Conservation (phyloP, 2,888 invertebrate species). For the Julus scanicus region DNA sequence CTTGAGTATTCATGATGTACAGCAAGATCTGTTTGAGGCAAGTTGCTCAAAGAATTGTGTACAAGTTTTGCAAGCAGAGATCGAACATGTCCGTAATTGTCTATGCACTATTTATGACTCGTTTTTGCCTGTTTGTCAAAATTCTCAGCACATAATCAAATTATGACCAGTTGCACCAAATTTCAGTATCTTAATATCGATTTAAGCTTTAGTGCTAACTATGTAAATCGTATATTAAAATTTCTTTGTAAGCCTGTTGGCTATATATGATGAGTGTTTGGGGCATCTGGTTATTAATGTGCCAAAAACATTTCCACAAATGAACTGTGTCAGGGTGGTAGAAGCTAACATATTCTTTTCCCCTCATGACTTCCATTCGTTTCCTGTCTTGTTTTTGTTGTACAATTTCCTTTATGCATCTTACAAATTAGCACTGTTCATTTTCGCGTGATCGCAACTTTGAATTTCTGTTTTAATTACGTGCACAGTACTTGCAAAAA, state of each 20-base stretch:
- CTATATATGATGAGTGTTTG: not conserved
- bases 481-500: not conserved
- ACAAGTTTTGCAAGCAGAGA: not conserved
- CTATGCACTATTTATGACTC: not conserved
- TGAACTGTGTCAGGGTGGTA: not conserved
- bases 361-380: constrained; percentile 1
- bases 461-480: not conserved
- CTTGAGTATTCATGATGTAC: not conserved
- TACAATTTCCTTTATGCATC: constrained; percentile 7
- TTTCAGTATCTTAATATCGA: not conserved
- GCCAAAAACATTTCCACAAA: constrained; percentile 36
- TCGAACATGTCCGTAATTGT: not conserved
- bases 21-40: not conserved
- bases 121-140: not conserved
- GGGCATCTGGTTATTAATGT: not conserved
- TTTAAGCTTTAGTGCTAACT: not conserved
- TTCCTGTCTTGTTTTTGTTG: not conserved
- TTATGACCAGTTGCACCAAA: not conserved
- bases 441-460: not conserved
- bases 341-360: not conserved
- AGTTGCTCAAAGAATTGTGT: not conserved
- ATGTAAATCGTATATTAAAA: no score
- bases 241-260: not conserved
- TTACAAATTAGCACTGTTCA: not conserved
- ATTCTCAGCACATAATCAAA: constrained; percentile 1